Evolutionary conservation across 2,888 invertebrate species (phyloP).

Genomic region (Aleiodes testaceus): DNA sequence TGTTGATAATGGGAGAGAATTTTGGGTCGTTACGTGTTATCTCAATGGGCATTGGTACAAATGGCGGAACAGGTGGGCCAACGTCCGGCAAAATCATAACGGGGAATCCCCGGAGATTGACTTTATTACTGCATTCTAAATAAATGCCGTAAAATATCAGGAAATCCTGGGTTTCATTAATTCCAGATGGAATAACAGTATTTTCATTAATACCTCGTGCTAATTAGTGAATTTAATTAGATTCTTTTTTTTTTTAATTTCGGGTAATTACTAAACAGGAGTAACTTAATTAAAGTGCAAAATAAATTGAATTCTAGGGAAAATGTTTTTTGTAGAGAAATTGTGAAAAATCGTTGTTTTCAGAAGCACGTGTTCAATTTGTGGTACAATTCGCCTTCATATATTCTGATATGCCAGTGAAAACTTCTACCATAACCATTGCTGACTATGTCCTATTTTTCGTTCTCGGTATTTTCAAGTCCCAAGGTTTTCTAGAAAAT

Average conservation of each 20-base stretch:
- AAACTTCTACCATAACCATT: slow-evolving; percentile 63
- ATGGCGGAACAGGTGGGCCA: slow-evolving; percentile 51
- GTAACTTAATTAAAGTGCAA: background rate
- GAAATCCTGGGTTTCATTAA: too few relatives aligned
- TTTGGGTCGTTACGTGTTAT: slow-evolving; percentile 8
- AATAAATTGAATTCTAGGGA: too few relatives aligned
- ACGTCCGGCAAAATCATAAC: slow-evolving; percentile 44
- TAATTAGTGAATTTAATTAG: too few relatives aligned
- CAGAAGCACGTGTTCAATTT: slow-evolving; percentile 47
- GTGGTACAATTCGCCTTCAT: slow-evolving; percentile 17
- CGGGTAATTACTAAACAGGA: background rate
- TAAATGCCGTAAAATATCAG: background rate
- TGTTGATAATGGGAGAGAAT: background rate
- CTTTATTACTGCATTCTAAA: background rate
- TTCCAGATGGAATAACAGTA: too few relatives aligned
- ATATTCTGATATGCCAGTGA: slow-evolving; percentile 19
- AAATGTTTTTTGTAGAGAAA: too few relatives aligned
- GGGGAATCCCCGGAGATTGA: slow-evolving; percentile 25
- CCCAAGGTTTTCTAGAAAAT: slow-evolving; percentile 56
- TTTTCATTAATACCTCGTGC: too few relatives aligned
- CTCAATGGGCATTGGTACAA: slow-evolving; percentile 48
- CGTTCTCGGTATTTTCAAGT: slow-evolving; percentile 29
- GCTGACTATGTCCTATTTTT: slow-evolving; percentile 49
- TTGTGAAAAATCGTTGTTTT: slow-evolving; percentile 43
- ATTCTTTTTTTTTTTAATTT: too few relatives aligned